Base-by-base conservation (phyloP, 2,888 invertebrate genomes). In the Oxytorus armatus region DNA sequence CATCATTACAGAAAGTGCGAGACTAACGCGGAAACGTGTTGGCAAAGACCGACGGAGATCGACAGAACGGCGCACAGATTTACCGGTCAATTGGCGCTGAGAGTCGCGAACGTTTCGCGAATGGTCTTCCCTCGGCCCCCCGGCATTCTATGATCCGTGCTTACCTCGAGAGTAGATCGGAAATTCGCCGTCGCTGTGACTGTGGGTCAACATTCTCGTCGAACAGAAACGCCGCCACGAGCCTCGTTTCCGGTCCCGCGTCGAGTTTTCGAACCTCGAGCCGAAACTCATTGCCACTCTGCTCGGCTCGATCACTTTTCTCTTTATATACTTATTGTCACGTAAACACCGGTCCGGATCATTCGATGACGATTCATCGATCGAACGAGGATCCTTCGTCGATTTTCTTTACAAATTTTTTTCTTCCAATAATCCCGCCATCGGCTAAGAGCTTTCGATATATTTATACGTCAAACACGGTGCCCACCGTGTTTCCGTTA, bases 141-240 rank as follows among this genome's bases (percentile, higher is more conserved):
- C n/a, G n/a, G 5, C 51, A 61, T 36, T 21, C 33, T 29, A 63
- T 29, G 21, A 53, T 53, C 36, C 4, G 4, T 3, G n/a, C 86
- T 90, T 94, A 96, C 96, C 96, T 96, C 95, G 94, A 87, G 95
- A 93, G 92, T 96, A 96, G 92, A 96, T 95, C 89, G 96, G 96
- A 93, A 96, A 96, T 93, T 96, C 96, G 90, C 96, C 96, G 92
- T 96, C 96, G 92, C 96, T 96, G 93, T 96, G 95, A 92, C 96
- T 96, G 93, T 96, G 96, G 85, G 96, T 96, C 91, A 96, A 94
- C 95, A 96, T 96, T 91, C 90, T 90, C 78, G 88, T 83, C 39
- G 89, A 87, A 55, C 89, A 87, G 75, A 88, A 89, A 72, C 89
- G 61, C 25, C 42, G 88, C 90, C 90, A 89, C 82, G 89, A 82